These are phyloP conservation scores for Drosophila affinis DNA, from an alignment of 2,888 invertebrate species.

Conservation along the genomic window DNA sequence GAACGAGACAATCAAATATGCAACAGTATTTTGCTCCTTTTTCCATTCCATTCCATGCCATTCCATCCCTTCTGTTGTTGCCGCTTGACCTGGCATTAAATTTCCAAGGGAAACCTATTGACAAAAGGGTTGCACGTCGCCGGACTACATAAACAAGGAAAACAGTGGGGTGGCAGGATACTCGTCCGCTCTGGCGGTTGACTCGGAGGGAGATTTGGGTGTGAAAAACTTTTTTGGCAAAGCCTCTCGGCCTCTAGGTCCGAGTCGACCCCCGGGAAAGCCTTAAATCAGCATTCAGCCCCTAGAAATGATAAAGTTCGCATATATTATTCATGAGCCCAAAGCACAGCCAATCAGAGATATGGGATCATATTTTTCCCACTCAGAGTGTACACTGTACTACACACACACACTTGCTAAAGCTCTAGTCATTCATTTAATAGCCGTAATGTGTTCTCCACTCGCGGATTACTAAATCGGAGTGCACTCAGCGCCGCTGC, in stretches of 20 bases:
- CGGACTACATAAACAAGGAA: constrained; percentile 45
- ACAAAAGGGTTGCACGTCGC: constrained; percentile 46
- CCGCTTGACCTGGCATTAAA: constrained; percentile 31
- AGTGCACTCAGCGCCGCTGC: background rate
- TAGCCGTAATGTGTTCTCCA: background rate
- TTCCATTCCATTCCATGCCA: background rate
- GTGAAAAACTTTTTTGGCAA: constrained; percentile 12
- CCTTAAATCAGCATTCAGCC: constrained; percentile 44
- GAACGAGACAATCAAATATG: constrained; percentile 78
- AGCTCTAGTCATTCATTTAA: background rate
- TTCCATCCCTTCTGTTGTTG: background rate
- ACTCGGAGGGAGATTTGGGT: constrained; percentile 3
- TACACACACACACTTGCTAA: background rate
- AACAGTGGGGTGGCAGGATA: constrained; percentile 1
- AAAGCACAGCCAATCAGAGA: constrained; percentile 22
- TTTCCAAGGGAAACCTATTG: constrained; percentile 38
- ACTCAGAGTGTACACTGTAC: background rate
- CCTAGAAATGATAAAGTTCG: constrained; percentile 33
- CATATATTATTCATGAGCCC: constrained; percentile 28
- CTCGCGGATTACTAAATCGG: background rate
- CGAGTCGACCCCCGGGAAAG: constrained; percentile 2
- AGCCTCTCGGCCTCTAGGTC: constrained; percentile 1
- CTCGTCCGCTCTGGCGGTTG: constrained; percentile 6
- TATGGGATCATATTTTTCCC: constrained; percentile 33
- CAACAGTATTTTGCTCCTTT: constrained; percentile 67